A percentile compares a stretch with the other conserved stretches of the same genome.
Conservation (phyloP, 2,797 vertebrate genomes). For the Poeciliopsis presidionis region DNA sequence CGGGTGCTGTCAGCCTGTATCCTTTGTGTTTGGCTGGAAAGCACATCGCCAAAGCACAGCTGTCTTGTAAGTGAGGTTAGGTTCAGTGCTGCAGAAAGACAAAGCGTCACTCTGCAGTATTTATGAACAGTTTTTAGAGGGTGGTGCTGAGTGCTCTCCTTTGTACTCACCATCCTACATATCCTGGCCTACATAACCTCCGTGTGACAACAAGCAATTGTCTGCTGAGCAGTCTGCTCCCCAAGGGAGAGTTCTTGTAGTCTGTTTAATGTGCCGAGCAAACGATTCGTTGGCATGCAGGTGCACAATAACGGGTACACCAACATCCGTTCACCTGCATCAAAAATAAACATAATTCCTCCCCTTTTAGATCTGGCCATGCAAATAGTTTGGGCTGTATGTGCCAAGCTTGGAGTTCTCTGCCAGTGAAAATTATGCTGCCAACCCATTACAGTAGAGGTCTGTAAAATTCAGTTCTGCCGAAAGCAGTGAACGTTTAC, state of each 20-base stretch:
- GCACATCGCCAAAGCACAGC: conserved; percentile 67
- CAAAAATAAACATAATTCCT: conserved; percentile 36
- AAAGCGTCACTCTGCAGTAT: conserved; percentile 81
- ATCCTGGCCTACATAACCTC: conserved; percentile 68
- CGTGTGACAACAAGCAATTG: conserved; percentile 68
- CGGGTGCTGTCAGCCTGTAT: conserved; percentile 66
- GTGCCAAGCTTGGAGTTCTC: conserved; percentile 27
- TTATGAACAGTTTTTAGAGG: conserved; percentile 77
- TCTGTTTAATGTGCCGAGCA: conserved; percentile 48
- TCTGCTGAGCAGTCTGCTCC: conserved; percentile 60
- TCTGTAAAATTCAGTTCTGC: conserved; percentile 14
- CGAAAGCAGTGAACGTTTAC: conserved; percentile 1
- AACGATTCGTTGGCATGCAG: conserved; percentile 48
- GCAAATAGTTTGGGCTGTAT: conserved; percentile 20
- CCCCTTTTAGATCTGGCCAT: conserved; percentile 14
- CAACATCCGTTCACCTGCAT: conserved; percentile 32
- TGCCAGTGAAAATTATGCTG: conserved; percentile 28
- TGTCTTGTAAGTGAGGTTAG: conserved; percentile 67
- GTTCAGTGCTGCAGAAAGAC: conserved; percentile 74
- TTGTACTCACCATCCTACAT: conserved; percentile 75
- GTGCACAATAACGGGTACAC: conserved; percentile 29
- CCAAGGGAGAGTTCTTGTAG: conserved; percentile 40
- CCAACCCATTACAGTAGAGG: conserved; percentile 13
- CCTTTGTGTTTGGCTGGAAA: conserved; percentile 46
- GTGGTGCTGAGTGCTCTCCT: conserved; percentile 76